Base-by-base conservation (phyloP, 2,797 vertebrate genomes). In the Amniataba percoides region DNA sequence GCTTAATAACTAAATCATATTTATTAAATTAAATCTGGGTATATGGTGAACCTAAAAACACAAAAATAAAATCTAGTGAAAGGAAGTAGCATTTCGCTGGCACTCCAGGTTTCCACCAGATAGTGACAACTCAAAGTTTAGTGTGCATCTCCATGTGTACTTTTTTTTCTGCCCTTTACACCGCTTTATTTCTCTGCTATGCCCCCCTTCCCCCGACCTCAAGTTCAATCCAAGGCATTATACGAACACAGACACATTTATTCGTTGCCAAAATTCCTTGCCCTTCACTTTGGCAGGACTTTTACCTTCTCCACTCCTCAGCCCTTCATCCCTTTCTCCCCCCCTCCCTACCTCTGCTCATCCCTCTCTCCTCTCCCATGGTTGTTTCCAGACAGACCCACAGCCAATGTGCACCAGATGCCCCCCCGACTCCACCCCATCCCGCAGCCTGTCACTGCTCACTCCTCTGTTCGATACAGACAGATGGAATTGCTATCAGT, bases 401-500 rank as follows among this genome's bases (percentile, higher is more conserved):
- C 16, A 62, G 89, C 88, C 92, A 91, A 90, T 85, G 85, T 73
- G 84, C 79, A 92, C 90, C 93, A 94, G 88, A 94, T 93, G 84
- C 87, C 91, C 90, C 58, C 79, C 57, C 58, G 21, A 15, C 96
- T 95, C 96, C 95, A 95, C 96, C 83, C 71, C 77, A 67, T 78
- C 95, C 94, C 95, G 10, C 83, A 70, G 86, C 87, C 88, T 90
- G 92, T 94, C 93, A 90, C 92, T 77, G 89, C 96, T 98, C 96
- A 95, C 95, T 96, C 95, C 96, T 95, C 96, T 95, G 84, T 92
- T 94, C 95, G 94, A 87, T 83, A 78, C 94, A 92, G 95, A 96
- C 97, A 99, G 96, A 98, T 99, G 98, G 97, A 97, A 98, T 97
- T 97, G 96, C 96, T 96, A 98, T 99, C 96, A 97, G 91, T 93